Conservation (phyloP, 2,797 vertebrate species). For the Hylomyscus alleni region DNA sequence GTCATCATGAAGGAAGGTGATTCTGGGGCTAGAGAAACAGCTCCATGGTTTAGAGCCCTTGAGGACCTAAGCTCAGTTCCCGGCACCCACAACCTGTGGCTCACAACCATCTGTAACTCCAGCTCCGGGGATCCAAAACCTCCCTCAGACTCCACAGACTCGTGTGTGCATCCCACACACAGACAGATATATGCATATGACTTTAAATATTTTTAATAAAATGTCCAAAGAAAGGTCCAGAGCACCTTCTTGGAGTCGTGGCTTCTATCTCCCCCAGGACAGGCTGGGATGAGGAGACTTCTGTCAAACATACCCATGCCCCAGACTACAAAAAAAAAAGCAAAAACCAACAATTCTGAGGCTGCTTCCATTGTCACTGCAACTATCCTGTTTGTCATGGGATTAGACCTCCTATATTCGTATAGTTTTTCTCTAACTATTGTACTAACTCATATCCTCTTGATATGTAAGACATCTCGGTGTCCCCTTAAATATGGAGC, state of each 20-base stretch:
- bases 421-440: neutral
- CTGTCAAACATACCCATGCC: neutral
- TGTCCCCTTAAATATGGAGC: neutral
- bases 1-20: neutral
- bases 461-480: neutral
- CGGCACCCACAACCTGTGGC: neutral
- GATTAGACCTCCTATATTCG: neutral
- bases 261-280: neutral
- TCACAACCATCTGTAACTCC: neutral
- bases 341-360: neutral
- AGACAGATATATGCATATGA: neutral
- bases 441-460: neutral
- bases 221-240: neutral
- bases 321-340: neutral
- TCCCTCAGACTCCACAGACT: neutral
- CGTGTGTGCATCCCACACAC: neutral
- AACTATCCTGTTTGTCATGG: neutral
- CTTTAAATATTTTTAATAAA: neutral
- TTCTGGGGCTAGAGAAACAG: neutral
- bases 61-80: too few species aligned
- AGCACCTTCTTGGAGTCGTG: neutral
- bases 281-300: fast-evolving
- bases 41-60: neutral
- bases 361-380: neutral
- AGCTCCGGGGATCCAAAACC: neutral